These are phyloP conservation scores for Neopelma chrysocephalum DNA, from an alignment of 2,797 vertebrate species.

Conservation along the genomic window DNA sequence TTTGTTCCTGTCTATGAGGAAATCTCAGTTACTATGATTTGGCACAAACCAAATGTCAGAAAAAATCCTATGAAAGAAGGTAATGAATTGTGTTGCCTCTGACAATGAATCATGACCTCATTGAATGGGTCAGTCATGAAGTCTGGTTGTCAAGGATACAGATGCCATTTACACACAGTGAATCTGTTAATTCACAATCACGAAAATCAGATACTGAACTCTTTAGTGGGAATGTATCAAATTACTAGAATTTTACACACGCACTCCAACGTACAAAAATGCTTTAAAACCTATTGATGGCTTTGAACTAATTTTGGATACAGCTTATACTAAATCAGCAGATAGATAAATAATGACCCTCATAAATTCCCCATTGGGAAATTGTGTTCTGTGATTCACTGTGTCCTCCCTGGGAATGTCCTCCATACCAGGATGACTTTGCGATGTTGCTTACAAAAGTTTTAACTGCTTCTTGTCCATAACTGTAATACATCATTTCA, in stretches of 20 bases:
- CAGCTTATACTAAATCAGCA: background rate
- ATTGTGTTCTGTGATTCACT: background rate
- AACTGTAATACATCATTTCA: background rate
- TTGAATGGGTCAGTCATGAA: background rate
- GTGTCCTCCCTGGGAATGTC: background rate
- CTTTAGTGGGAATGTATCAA: background rate
- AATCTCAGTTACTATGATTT: constrained; percentile 10
- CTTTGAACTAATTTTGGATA: constrained; percentile 11
- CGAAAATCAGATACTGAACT: background rate
- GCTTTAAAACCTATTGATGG: background rate
- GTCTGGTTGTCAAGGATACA: constrained; percentile 31
- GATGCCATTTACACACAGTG: background rate
- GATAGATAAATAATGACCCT: background rate
- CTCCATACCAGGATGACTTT: background rate
- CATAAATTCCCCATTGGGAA: background rate
- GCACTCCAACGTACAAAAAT: background rate
- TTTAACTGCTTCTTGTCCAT: background rate
- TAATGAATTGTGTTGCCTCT: constrained; percentile 21
- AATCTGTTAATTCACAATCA: background rate
- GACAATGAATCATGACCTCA: constrained; percentile 19
- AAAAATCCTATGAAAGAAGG: background rate
- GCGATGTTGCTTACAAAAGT: background rate
- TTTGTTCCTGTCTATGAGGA: constrained; percentile 21
- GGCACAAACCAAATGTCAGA: constrained; percentile 1
- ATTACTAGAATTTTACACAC: background rate